Evolutionary conservation across 1,140 invertebrate genomes (phyloP), one percentile per base, ranked within the genome.

Genomic region (Oscheius sp.): DNA sequence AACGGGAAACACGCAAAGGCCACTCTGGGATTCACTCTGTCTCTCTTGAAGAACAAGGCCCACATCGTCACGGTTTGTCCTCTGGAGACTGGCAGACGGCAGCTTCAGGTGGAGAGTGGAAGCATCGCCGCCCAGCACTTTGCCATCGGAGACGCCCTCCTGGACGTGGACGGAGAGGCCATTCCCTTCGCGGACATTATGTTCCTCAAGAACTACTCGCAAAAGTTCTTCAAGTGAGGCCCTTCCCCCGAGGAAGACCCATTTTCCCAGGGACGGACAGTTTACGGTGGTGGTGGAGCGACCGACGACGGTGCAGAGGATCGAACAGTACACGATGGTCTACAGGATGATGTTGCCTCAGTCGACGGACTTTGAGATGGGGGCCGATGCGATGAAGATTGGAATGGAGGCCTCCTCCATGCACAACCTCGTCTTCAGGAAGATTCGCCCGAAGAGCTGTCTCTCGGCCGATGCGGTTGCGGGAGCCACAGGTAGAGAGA

Each of bases 211-310:
- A 55, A 55, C 23, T 55, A 13, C 23, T 7, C 49, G 4, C 49
- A 55, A 7, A 55, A 55, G 23, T 55, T 55, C 23, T 55, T 55
- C 49, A 55, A 55, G n/a, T n/a, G n/a, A n/a, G n/a, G n/a, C n/a
- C n/a, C n/a, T n/a, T n/a, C n/a, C n/a, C n/a, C n/a, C n/a, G n/a
- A n/a, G n/a, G n/a, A n/a, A n/a, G n/a, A n/a, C n/a, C n/a, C n/a
- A n/a, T n/a, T n/a, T n/a, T n/a, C n/a, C n/a, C n/a, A n/a, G n/a
- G 23, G 49, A 55, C 4, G 49, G 49, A 7, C 7, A 55, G 23
- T 55, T 55, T 55, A 13, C 49, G 7, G 49, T 55, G 7, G 49
- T 55, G 7, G 23, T 55, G 15, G 49, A 55, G 49, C 15, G 49
- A 23, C 49, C 49, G 4, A 55, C 49, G 4, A 13, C 49, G 7